Percentiles rank a stretch among this genome's conserved stretches.
Evolutionary conservation across 2,797 vertebrate genomes (phyloP).

Genomic region (Phrynocephalus guinanensis): DNA sequence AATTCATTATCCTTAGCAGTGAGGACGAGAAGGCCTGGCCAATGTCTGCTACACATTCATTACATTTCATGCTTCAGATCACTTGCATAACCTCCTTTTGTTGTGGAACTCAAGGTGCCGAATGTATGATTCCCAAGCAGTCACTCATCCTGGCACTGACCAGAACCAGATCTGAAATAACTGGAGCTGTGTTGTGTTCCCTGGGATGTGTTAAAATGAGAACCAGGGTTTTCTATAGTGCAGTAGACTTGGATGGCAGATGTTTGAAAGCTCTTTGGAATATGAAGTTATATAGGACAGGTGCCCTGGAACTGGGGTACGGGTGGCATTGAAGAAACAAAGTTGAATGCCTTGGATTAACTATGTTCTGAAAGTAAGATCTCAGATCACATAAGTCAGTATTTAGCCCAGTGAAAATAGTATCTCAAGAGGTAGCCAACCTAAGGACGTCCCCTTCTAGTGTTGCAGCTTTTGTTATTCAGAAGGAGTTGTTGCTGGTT

Average conservation of each 20-base stretch:
- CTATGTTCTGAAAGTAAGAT: neutral
- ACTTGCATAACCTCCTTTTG: no score
- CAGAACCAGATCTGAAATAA: no score
- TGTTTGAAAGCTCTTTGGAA: neutral
- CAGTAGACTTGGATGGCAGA: neutral
- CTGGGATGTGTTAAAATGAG: no score
- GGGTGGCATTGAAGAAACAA: neutral
- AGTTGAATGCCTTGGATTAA: neutral
- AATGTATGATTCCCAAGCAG: no score
- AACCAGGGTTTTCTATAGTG: no score
- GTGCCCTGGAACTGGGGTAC: neutral
- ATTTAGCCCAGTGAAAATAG: neutral
- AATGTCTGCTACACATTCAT: no score
- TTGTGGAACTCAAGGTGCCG: no score
- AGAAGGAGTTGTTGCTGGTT: neutral
- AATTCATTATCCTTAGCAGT: no score
- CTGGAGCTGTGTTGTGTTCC: no score
- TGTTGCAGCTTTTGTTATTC: neutral
- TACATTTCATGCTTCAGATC: no score
- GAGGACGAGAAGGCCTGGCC: no score
- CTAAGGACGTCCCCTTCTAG: neutral
- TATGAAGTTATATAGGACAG: neutral
- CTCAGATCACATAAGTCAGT: neutral
- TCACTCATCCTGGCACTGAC: no score
- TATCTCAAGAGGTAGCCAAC: neutral